Evolutionary conservation across 2,113 vertebrate genomes (phyloP), one percentile per base, ranked within the genome.

Genomic region (Ceratotherium simum): DNA sequence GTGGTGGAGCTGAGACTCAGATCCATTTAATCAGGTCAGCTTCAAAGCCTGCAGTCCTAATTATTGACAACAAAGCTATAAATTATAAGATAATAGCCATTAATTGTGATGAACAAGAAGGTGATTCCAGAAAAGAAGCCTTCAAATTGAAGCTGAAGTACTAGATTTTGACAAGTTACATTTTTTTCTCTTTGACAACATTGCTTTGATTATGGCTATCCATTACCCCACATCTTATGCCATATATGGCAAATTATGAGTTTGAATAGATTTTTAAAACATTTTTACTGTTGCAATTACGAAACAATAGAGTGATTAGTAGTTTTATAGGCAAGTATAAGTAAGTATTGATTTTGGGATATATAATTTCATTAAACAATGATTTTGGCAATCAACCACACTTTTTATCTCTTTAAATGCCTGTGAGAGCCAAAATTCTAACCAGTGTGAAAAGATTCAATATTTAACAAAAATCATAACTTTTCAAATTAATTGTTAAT

Each of bases 401-500:
- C 56, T 46, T 95, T 75, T 92, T 46, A 25, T 39, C 14, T 21
- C 51, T 92, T 94, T 64, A 65, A 95, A 90, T 48, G 27, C 31
- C 48, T 54, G 16, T 8, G 14, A 79, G 2, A 92, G 64, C 8
- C 62, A 84, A 42, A 96, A 89, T 85, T 84, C 39, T 60, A 95
- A 81, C 3, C 1, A 20, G 3, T 25, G 12, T 46, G 39, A 76
- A 76, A 73, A 79, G 48, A 83, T n/a, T 76, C 69, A 60, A 76
- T 29, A 82, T 91, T 92, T 93, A 92, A 81, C 33, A 90, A 87
- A 87, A 88, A 93, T 64, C 2, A 51, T 56, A 79, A 82, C 20
- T 86, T 97, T 51, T 60, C 4, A 94, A 64, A 92, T 94, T 73
- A 85, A 80, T 67, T 96, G 95, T 70, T 79, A 87, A 93, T 81